These are phyloP conservation scores for Meteorus colon DNA, from an alignment of 2,888 invertebrate species.

Conservation along the genomic window DNA sequence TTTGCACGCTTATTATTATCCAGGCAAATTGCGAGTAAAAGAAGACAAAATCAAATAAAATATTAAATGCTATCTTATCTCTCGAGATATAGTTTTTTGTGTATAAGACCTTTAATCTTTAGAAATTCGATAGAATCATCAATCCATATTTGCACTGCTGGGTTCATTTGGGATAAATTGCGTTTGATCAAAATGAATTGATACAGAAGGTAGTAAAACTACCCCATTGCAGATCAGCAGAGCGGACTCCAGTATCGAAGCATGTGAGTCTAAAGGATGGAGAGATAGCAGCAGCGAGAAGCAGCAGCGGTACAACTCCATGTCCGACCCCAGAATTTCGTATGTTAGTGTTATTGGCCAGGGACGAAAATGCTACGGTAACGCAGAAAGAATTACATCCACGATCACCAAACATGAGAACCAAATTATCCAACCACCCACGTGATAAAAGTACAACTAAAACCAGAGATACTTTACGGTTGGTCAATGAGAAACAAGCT, in stretches of 20 bases:
- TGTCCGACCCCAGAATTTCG: conserved; percentile 77
- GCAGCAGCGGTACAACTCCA: conserved; percentile 65
- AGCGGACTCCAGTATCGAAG: conserved; percentile 68
- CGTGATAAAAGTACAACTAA: conserved; percentile 69
- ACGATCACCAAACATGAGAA: conserved; percentile 66
- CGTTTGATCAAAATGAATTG: conserved; percentile 12
- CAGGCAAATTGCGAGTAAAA: too few species aligned
- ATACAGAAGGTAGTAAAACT: conserved; percentile 32
- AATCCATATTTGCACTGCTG: neutral
- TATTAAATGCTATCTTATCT: too few species aligned
- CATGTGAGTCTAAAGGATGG: conserved; percentile 64
- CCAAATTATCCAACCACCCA: conserved; percentile 63
- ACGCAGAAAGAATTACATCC: conserved; percentile 68
- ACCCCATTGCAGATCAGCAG: conserved; percentile 61
- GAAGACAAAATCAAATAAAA: too few species aligned
- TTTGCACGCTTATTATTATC: too few species aligned
- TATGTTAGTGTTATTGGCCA: conserved; percentile 82
- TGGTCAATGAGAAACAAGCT: conserved; percentile 78
- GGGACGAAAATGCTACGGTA: conserved; percentile 76
- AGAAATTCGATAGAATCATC: neutral
- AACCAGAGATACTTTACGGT: conserved; percentile 76
- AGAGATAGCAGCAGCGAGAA: conserved; percentile 61
- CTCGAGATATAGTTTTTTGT: too few species aligned
- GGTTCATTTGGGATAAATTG: neutral
- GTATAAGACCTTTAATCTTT: neutral